Evolutionary conservation across 2,113 vertebrate genomes (phyloP), one percentile per base, ranked within the genome.

Genomic region (Eclectus roratus): DNA sequence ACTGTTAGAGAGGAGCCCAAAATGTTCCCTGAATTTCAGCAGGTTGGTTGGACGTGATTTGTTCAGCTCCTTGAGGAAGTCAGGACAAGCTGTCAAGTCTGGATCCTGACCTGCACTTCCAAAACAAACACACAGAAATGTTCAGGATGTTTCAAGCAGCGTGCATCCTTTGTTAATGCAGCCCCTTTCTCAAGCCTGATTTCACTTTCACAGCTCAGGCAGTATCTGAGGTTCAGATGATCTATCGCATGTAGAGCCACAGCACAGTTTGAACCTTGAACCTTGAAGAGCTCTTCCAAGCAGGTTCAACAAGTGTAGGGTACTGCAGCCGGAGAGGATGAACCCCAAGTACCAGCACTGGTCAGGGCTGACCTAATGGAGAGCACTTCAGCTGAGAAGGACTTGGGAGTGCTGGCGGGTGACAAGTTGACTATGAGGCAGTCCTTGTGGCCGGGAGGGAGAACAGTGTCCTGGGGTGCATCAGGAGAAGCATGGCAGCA

Each of bases 241-340:
- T 2, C 10, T 0, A 0, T 5, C 17, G 0, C 16, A 0, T 1
- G 3, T 31, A 8, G 3, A 20, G 80, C 61, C n/a, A 63, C 63
- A 39, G 33, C 6, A 0, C 58, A 3, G 49, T 8, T 2, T 1
- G 60, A 84, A n/a, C 79, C 53, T 4, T 1, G 58, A 83, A n/a
- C 71, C 55, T 15, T 0, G 3, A 52, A 4, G n/a, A n/a, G 37
- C 4, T 27, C 12, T 80, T 53, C 60, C 80, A 2, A 14, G 56
- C 0, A 21, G 14, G 33, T n/a, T n/a, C 56, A n/a, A 58, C 56
- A n/a, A n/a, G 20, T n/a, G 56, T 23, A 58, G 56, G 33, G 56
- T 58, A n/a, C 56, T 23, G 56, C 56, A n/a, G 33, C 33, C 15
- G 56, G 13, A 58, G 13, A 23, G 56, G 56, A 58, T 23, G 33